Base-by-base conservation (phyloP, 2,888 invertebrate species). In the Drosophila kanekoi region DNA sequence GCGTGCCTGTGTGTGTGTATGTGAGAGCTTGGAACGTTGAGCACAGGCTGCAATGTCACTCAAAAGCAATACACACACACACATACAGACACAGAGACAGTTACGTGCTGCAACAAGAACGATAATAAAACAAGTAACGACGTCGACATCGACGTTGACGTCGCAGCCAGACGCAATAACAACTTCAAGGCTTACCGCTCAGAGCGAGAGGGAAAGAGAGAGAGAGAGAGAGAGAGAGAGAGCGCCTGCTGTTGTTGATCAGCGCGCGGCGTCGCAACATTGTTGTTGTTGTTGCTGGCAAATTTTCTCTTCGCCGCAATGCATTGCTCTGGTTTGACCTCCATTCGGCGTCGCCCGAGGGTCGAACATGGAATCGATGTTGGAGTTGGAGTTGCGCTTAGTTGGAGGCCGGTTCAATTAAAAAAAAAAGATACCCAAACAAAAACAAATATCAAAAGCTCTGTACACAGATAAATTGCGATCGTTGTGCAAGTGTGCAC, bases 41-140 rank as follows among this genome's bases (percentile, higher is more conserved):
- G 57, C 79, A 65, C 51, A 71, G 61, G 74, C 85, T 82, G 85
- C 86, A 84, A 67, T 81, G 82, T 87, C 78, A 86, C 80, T 76
- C 86, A 67, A 63, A 54, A 49, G 43, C 52, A 47, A 44, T 33
- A 47, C 16, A 63, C 44, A 58, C 35, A 38, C 38, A 61, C 49
- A 54, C 16, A 65, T 38, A 53, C 47, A 69, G 35, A 53, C 11
- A 47, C 20, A 77, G 47, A 58, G 37, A 63, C 57, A 76, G 59
- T 44, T 81, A 77, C 71, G 71, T 75, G 76, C 62, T 58, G 52
- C 53, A 56, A 56, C 69, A 71, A 77, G 66, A 68, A 69, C 75
- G 59, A 64, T 61, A 66, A 80, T 63, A 65, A 74, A 80, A 66
- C 66, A 81, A 84, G 68, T 77, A 77, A 87, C 71, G 78, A 66